A percentile compares a stretch with the other conserved stretches of the same genome.
These are phyloP conservation scores for Scaptomyza caliginosa DNA, from an alignment of 2,888 invertebrate species.

Conservation along the genomic window DNA sequence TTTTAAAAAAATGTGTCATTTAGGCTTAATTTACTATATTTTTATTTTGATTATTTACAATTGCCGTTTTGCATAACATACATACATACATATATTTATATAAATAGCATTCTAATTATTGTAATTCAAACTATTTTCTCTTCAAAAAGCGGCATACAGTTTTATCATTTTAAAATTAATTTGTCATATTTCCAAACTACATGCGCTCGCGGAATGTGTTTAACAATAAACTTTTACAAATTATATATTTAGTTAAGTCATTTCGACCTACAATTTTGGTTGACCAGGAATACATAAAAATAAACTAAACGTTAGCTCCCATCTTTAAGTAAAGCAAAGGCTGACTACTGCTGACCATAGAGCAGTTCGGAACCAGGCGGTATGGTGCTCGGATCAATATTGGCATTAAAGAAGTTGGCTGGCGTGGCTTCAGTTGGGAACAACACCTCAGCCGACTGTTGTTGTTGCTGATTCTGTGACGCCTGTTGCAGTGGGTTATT, in stretches of 20 bases:
- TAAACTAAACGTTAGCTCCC: constrained; percentile 17
- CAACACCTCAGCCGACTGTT: constrained; percentile 12
- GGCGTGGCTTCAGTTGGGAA: constrained; percentile 83
- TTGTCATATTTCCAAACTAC: constrained; percentile 23
- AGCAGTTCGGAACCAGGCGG: constrained; percentile 87
- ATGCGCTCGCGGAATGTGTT: constrained; percentile 56
- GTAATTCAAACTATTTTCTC: constrained; percentile 68
- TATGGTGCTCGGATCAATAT: constrained; percentile 85
- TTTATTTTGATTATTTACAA: constrained; percentile 69
- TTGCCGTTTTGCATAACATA: constrained; percentile 57
- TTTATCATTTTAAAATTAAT: constrained; percentile 44
- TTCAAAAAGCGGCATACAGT: constrained; percentile 62
- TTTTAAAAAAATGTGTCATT: neutral
- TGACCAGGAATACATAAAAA: constrained; percentile 37
- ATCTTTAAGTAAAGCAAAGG: constrained; percentile 6
- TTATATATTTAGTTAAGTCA: constrained; percentile 7
- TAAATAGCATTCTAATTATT: constrained; percentile 62
- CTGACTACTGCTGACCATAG: constrained; percentile 84
- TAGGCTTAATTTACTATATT: constrained; percentile 7
- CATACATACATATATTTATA: constrained; percentile 52
- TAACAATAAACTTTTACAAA: constrained; percentile 20
- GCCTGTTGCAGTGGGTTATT: constrained; percentile 83
- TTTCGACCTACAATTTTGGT: constrained; percentile 17
- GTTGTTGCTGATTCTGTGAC: constrained; percentile 59
- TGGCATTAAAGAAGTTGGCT: constrained; percentile 87